Percentiles rank a stretch among this genome's conserved stretches.
These are phyloP conservation scores for Eupithecia dodoneata DNA, from an alignment of 2,888 invertebrate species.

Conservation along the genomic window DNA sequence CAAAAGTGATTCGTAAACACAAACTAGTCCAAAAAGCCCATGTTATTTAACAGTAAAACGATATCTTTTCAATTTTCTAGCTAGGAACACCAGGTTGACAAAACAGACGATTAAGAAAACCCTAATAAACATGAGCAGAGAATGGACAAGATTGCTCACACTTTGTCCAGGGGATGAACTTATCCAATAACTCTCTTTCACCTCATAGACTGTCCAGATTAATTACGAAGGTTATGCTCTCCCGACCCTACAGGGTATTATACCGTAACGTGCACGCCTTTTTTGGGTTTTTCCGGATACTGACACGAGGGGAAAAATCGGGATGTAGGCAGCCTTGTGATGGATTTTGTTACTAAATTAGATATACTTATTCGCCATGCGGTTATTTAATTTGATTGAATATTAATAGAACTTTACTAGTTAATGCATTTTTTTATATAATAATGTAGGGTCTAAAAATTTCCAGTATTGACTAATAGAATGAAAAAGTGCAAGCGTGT, in stretches of 20 bases:
- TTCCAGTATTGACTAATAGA: neutral
- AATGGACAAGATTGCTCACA: constrained; percentile 31
- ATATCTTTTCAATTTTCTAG: neutral
- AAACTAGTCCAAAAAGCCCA: neutral
- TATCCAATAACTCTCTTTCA: constrained; percentile 55
- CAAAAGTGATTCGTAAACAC: neutral
- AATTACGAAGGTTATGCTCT: constrained; percentile 78
- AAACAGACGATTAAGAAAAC: neutral
- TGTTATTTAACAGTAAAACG: neutral
- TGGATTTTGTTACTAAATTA: neutral
- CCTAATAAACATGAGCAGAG: constrained; percentile 2
- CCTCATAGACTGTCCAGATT: constrained; percentile 55
- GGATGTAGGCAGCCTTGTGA: constrained; percentile 80
- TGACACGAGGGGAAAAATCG: constrained; percentile 79
- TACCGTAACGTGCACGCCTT: constrained; percentile 75
- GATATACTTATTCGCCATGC: neutral
- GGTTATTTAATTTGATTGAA: neutral
- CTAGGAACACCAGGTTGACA: neutral
- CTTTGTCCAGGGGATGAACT: constrained; percentile 40
- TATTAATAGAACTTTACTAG: neutral
- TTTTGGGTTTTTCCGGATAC: constrained; percentile 77
- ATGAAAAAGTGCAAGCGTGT: neutral
- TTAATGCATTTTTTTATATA: neutral
- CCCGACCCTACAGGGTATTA: constrained; percentile 70
- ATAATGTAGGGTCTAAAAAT: neutral